These are phyloP conservation scores for Lasius fuliginosus DNA, from an alignment of 2,888 invertebrate species.

Conservation along the genomic window DNA sequence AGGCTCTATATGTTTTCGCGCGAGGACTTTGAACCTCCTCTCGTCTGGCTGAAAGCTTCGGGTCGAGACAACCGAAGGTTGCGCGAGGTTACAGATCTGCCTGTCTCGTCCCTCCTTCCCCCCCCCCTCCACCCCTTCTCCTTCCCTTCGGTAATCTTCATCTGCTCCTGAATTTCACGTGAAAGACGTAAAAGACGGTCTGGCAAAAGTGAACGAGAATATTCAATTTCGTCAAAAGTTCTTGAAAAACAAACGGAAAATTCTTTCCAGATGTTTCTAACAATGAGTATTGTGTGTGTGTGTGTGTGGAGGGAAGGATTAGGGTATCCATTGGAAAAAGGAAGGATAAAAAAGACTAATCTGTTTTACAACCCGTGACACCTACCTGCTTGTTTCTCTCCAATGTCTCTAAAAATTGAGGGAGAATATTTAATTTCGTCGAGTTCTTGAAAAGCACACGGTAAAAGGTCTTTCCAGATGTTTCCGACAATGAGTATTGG, in stretches of 20 bases:
- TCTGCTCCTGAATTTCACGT: not conserved
- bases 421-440: too few relatives aligned
- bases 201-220: not conserved
- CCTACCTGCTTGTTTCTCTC: too few relatives aligned
- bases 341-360: too few relatives aligned
- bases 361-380: too few relatives aligned
- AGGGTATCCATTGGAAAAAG: too few relatives aligned
- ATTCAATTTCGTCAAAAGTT: not conserved
- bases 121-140: not conserved
- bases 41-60: constrained; percentile 75
- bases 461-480: too few relatives aligned
- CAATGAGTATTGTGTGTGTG: too few relatives aligned
- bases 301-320: too few relatives aligned
- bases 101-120: constrained; percentile 21
- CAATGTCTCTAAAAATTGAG: too few relatives aligned
- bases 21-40: constrained; percentile 80
- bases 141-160: not conserved
- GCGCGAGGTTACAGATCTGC: constrained; percentile 74
- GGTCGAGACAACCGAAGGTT: constrained; percentile 77
- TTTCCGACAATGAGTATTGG: too few relatives aligned
- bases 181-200: not conserved
- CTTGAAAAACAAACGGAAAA: not conserved
- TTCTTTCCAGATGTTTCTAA: too few relatives aligned
- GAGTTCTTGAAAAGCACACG: too few relatives aligned
- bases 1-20: constrained; percentile 70